Evolutionary conservation across 2,113 vertebrate genomes (phyloP), one percentile per base, ranked within the genome.

Genomic region (Synchiropus splendidus): DNA sequence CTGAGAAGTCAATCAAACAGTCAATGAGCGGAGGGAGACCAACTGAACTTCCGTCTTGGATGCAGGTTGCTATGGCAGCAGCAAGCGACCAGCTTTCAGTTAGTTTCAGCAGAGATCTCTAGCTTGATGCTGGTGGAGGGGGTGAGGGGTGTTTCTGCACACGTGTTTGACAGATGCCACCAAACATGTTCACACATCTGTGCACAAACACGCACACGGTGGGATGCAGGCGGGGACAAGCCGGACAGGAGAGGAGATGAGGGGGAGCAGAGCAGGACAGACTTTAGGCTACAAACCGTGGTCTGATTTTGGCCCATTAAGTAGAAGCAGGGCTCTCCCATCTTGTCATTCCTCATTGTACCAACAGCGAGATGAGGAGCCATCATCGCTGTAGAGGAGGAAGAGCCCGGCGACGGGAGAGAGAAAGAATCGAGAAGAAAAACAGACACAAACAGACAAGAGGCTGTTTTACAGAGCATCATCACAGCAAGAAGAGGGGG

Each of bases 241-340:
- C 46, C 53, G 80, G 82, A 83, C 83, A 84, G 87, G 85, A 87
- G 57, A 61, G 47, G 51, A 54, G 61, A 64, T 39, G 15, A 41
- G 51, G 58, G 63, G 36, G 15, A 39, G 58, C 51, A 72, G 48
- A 61, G 39, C 39, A 70, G 64, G 86, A 92, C 89, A 89, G 90
- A 92, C 61, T 87, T 87, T 85, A 72, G 89, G 83, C 90, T 97
- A 98, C 95, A 95, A 97, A 98, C 95, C 95, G 94, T 98, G 90
- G 92, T 97, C 90, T 97, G 94, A 93, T 95, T 96, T 94, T 96
- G 95, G 90, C 94, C 94, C 91, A 90, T 94, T 87, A 97, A 89
- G 94, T 95, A 97, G 95, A 95, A 95, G 92, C 92, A 96, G 92
- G 95, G 90, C 87, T 98, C 95, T 86, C 89, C 92, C 89, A 91